A percentile compares a stretch with the other conserved stretches of the same genome.
phyloP scores from a whole-genome alignment of 2,888 invertebrate species.

The Hyppa rectilinea region DNA sequence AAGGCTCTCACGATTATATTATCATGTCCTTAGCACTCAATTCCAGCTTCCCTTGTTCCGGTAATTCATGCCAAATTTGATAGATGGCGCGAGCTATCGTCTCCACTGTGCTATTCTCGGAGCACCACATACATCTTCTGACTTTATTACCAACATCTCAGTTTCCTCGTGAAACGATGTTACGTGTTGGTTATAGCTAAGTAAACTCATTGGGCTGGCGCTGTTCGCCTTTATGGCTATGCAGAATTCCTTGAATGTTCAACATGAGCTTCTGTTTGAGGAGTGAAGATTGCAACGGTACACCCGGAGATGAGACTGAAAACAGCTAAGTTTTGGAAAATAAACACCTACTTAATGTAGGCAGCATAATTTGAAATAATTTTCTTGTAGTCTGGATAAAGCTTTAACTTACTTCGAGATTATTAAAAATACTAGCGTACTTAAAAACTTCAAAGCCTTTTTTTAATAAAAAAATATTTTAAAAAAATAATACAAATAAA shows the following conservation, averaged over 20 bases:
- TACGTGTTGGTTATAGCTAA: slow-evolving; percentile 19
- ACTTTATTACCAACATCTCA: slow-evolving; percentile 49
- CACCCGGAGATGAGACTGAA: slow-evolving; percentile 22
- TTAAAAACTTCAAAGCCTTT: slow-evolving; percentile 18
- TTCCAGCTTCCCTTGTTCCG: slow-evolving; percentile 25
- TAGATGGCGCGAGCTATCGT: slow-evolving; percentile 48
- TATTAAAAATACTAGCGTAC: background rate
- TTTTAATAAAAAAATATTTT: too few species aligned
- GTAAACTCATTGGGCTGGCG: slow-evolving; percentile 34
- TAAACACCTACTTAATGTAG: background rate
- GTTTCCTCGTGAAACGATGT: slow-evolving; percentile 29
- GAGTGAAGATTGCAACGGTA: slow-evolving; percentile 8
- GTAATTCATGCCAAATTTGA: slow-evolving; percentile 50
- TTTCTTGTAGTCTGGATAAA: background rate
- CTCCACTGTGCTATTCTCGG: slow-evolving; percentile 16
- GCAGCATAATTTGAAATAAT: background rate
- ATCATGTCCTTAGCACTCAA: slow-evolving; percentile 36
- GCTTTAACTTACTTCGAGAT: background rate
- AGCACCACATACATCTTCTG: slow-evolving; percentile 51
- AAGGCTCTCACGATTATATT: slow-evolving; percentile 21
- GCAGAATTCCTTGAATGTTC: background rate
- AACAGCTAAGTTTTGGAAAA: slow-evolving; percentile 1
- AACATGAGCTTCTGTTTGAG: background rate
- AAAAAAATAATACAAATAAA: too few species aligned
- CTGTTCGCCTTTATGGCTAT: slow-evolving; percentile 7